Conservation (phyloP, 2,113 vertebrate genomes). For the Hucho hucho region DNA sequence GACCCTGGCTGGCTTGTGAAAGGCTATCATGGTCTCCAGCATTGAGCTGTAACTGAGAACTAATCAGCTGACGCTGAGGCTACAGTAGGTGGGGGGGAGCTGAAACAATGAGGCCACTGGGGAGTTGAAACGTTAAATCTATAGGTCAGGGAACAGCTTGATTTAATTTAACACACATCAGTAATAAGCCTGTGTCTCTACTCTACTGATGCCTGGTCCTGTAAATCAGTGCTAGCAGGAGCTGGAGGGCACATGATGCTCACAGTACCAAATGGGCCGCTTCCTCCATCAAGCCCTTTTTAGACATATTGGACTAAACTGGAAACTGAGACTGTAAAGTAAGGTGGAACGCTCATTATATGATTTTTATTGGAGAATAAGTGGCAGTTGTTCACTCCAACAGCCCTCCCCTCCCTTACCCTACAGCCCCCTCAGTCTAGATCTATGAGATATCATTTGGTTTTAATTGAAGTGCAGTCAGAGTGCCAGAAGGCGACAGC, state of each 20-base stretch:
- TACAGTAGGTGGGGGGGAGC: constrained; percentile 19
- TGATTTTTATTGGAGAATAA: constrained; percentile 17
- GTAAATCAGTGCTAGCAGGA: constrained; percentile 33
- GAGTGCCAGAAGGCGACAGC: constrained; percentile 21
- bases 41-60: constrained; percentile 21
- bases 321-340: constrained; percentile 49
- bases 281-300: too few species aligned
- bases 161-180: constrained; percentile 62
- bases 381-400: constrained; percentile 22
- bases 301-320: constrained; percentile 47
- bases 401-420: constrained; percentile 17
- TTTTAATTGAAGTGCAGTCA: constrained; percentile 44
- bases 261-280: constrained; percentile 1
- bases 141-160: constrained; percentile 59
- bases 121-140: constrained; percentile 45
- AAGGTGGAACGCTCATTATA: constrained; percentile 63
- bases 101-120: constrained; percentile 40
- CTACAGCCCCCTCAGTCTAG: constrained; percentile 23
- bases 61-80: constrained; percentile 41
- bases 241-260: constrained; percentile 43
- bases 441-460: constrained; percentile 14
- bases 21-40: constrained; percentile 28
- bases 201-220: constrained; percentile 40
- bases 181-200: constrained; percentile 49
- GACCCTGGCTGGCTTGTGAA: constrained; percentile 22